phyloP scores from a whole-genome alignment of 2,888 invertebrate genomes.

The Pachymerium ferrugineum region DNA sequence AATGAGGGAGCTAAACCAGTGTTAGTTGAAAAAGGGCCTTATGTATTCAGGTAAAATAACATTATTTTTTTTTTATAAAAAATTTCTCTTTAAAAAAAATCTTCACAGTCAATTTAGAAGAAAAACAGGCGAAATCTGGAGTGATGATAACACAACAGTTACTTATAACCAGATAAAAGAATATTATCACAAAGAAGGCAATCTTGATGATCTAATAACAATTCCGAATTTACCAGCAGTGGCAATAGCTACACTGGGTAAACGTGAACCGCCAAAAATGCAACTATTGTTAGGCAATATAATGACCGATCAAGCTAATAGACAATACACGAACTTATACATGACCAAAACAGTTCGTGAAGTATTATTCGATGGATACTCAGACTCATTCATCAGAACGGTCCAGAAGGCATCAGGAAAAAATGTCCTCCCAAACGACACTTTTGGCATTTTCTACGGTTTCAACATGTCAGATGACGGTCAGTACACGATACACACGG shows the following conservation, averaged over 20 bases:
- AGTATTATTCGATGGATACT: slow-evolving; percentile 17
- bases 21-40: not conserved
- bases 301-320: not conserved
- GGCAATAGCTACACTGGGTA: not conserved
- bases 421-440: not conserved
- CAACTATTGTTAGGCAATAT: not conserved
- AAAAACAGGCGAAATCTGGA: not conserved
- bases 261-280: not conserved
- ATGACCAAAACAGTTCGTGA: not conserved
- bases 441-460: slow-evolving; percentile 7
- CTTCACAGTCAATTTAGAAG: too few relatives aligned
- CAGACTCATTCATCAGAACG: not conserved
- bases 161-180: not conserved
- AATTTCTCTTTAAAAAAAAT: too few relatives aligned
- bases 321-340: not conserved
- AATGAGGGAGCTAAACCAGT: not conserved
- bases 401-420: not conserved
- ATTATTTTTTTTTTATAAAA: too few relatives aligned
- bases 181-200: not conserved
- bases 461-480: slow-evolving; percentile 3
- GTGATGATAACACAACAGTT: not conserved
- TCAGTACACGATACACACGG: not conserved
- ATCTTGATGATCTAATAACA: not conserved
- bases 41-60: not conserved
- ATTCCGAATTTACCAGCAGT: slow-evolving; percentile 10